Evolutionary conservation across 2,888 invertebrate genomes (phyloP), one percentile per base, ranked within the genome.

Genomic region (Callinectes sapidus): DNA sequence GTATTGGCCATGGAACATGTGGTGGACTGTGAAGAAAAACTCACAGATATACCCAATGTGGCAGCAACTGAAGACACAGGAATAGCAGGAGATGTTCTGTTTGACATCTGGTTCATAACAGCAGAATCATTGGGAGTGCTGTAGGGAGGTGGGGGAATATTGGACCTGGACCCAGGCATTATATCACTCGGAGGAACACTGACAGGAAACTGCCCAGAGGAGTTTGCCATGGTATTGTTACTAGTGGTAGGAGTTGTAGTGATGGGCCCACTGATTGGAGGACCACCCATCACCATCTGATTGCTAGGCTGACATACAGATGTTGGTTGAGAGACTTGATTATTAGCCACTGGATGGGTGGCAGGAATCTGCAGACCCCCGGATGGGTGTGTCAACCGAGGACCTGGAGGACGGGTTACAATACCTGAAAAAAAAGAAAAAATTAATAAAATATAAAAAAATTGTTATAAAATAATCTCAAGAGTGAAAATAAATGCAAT

Each of bases 91-190:
- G 92, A 93, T 55, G 92, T 93, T 23, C 93, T 54, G 42, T 91
- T 93, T 54, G 92, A 66, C 87, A 94, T 93, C 55, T 94, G 94
- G 77, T 94, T 94, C 90, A 94, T 94, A 42, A 94, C 81, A 16
- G 90, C 39, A 5, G 92, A 54, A 90, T 92, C 93, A 85, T 91
- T 91, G 39, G 90, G 87, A 32, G 92, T 92, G 55, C 89, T 92
- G 28, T 94, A 92, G 3, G 93, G 93, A 23, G 93, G 94, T 23
- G 94, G 92, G n/a, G 92, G 93, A 86, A 92, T 88, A 48, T 88
- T 92, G 35, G 93, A 90, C 32, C 92, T 91, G 61, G 93, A 91
- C 28, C 92, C 93, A 61, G 87, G 39, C 86, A 91, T 91, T 66
- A 91, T 91, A 71, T 92, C 92, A 23, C 61, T 77, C 23, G 89